Evolutionary conservation across 2,888 invertebrate species (phyloP).

Genomic region (Acrobasis consociella): DNA sequence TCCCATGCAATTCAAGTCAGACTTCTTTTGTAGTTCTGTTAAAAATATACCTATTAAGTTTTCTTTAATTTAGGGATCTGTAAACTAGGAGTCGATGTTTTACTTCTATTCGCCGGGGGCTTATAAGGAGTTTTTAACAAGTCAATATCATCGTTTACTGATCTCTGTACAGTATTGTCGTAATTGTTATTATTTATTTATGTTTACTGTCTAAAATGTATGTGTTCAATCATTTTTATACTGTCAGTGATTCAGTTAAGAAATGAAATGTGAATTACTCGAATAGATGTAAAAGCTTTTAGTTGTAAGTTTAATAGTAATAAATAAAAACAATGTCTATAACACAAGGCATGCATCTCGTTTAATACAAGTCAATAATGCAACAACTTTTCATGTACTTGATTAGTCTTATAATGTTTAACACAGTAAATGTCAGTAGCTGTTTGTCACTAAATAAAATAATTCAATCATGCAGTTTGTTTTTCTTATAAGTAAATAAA

Average conservation of each 20-base stretch:
- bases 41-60: too few species aligned
- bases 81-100: too few species aligned
- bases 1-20: too few species aligned
- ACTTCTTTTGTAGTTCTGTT: too few species aligned
- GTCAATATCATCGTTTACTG: background rate
- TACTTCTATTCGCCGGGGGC: too few species aligned
- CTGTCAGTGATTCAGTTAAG: slow-evolving; percentile 2
- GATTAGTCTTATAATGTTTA: slow-evolving; percentile 4
- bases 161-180: slow-evolving; percentile 3
- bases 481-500: background rate
- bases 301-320: slow-evolving; percentile 17
- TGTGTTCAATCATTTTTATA: slow-evolving; percentile 4
- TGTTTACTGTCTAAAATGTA: background rate
- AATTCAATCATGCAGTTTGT: background rate
- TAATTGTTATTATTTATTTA: too few species aligned
- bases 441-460: background rate
- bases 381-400: slow-evolving; percentile 18
- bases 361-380: slow-evolving; percentile 18
- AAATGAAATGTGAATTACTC: slow-evolving; percentile 11
- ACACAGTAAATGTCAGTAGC: slow-evolving; percentile 3
- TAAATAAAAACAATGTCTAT: slow-evolving; percentile 2
- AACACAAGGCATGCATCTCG: slow-evolving; percentile 10
- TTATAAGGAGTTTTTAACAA: too few species aligned
- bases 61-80: too few species aligned
- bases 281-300: slow-evolving; percentile 1